Evolutionary conservation across 1,140 invertebrate species (phyloP), one percentile per base, ranked within the genome.

Genomic region (Drosophila sulfurigaster): DNA sequence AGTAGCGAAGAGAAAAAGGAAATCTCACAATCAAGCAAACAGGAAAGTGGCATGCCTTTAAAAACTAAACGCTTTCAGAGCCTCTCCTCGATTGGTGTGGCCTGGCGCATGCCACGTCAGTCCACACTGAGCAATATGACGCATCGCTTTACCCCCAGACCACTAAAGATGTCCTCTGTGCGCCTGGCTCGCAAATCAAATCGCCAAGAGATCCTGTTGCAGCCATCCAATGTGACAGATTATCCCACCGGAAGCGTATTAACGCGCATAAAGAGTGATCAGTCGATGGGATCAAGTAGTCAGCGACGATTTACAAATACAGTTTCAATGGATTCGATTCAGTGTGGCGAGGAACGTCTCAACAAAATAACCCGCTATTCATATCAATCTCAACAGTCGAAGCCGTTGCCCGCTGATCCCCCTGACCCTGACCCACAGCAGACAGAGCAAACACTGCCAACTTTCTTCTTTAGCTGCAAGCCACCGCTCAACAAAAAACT

Each of bases 261-360:
- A 32, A 8, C 5, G 5, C 5, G 30, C 5, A 32, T 8, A n/a
- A n/a, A 3, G 4, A 51, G 49, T 5, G 49, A 4, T n/a, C 25
- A 51, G 11, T 52, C 49, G 5, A 52, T 52, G n/a, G 51, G 2
- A 5, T 52, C 51, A 10, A 52, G 1, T 11, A 35, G 32, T 28
- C 6, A 28, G 38, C 38, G 8, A 41, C 38, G 8, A 1, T 11
- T 41, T 3, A 6, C n/a, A 4, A n/a, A 49, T 38, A 68, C 54
- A 5, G 30, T 8, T 20, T 59, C 66, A 11, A 30, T 60, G 35
- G 56, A 51, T n/a, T 60, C 56, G 32, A 11, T 43, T 0, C 56
- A 60, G 3, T 28, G 13, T 4, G 0, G 8, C 5, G 28, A 54
- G 10, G 51, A 54, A 10, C 46, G 57, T 10, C 5, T 68, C 8